A percentile compares a stretch with the other conserved stretches of the same genome.
These are phyloP conservation scores for Musca domestica DNA, from an alignment of 1,140 invertebrate species.

Conservation along the genomic window DNA sequence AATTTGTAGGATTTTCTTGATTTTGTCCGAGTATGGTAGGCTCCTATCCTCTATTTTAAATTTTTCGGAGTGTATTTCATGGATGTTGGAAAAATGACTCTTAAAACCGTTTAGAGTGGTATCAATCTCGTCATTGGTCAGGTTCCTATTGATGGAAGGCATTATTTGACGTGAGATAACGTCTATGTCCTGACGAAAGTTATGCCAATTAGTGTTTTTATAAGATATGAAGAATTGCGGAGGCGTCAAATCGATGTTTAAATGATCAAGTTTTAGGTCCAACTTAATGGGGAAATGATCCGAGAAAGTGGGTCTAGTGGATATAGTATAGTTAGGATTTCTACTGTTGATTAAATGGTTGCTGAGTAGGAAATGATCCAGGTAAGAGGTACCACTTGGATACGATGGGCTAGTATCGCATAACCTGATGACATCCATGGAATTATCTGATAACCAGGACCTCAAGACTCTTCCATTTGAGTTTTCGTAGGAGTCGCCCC, in stretches of 20 bases:
- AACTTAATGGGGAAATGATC: slow-evolving; percentile 3
- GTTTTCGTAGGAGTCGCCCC: not conserved
- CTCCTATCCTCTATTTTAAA: not conserved
- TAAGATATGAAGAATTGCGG: not conserved
- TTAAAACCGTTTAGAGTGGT: not conserved
- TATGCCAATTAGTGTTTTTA: slow-evolving; percentile 1
- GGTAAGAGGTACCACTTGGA: not conserved
- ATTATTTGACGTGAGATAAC: not conserved
- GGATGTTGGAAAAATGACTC: not conserved
- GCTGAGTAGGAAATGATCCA: slow-evolving; percentile 4
- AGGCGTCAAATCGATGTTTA: not conserved
- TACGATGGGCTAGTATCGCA: not conserved
- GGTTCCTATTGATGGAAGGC: not conserved
- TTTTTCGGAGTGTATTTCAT: not conserved
- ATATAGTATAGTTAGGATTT: not conserved
- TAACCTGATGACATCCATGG: not conserved
- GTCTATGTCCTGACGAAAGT: not conserved
- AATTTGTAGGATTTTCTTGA: not conserved
- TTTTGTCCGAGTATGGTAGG: not conserved
- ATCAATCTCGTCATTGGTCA: not conserved
- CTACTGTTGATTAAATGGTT: not conserved
- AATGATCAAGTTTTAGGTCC: not conserved
- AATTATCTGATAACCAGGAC: not conserved
- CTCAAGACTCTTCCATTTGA: not conserved
- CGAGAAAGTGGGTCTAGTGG: not conserved